Percentiles rank a stretch among this genome's conserved stretches.
Evolutionary conservation across 1,140 invertebrate species (phyloP).

Genomic region (Drosophila nasuta): DNA sequence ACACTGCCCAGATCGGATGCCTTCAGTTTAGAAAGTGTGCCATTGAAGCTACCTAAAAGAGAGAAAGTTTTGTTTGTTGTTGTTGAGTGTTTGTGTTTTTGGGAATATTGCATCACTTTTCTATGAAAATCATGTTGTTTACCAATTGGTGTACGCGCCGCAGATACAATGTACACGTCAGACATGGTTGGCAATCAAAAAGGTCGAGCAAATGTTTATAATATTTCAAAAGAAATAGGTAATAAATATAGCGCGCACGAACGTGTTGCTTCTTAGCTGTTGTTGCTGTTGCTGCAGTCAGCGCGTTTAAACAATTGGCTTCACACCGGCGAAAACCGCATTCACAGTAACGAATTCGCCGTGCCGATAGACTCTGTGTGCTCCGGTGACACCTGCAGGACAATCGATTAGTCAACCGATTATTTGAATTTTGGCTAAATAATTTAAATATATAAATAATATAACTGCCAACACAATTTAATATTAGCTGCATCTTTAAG

Average conservation of each 20-base stretch:
- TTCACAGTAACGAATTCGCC: slow-evolving; percentile 31
- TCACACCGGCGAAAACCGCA: slow-evolving; percentile 3
- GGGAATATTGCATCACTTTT: slow-evolving; percentile 25
- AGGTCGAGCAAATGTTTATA: slow-evolving; percentile 27
- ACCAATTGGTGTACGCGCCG: slow-evolving; percentile 85
- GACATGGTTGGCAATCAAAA: slow-evolving; percentile 42
- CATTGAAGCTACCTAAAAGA: slow-evolving; percentile 88
- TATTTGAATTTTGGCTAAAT: not conserved
- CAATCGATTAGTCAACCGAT: not conserved
- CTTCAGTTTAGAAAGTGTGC: slow-evolving; percentile 88
- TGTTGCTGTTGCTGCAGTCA: not conserved
- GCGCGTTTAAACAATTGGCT: slow-evolving; percentile 40
- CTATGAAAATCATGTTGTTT: slow-evolving; percentile 25
- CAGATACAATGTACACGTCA: slow-evolving; percentile 85
- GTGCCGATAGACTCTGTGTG: slow-evolving; percentile 6
- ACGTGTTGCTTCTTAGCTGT: slow-evolving; percentile 1
- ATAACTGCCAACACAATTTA: not conserved
- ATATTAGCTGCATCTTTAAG: not conserved
- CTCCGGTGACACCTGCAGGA: not conserved
- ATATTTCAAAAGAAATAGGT: slow-evolving; percentile 27
- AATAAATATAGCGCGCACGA: slow-evolving; percentile 10
- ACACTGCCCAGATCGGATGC: slow-evolving; percentile 91
- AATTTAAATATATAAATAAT: not conserved
- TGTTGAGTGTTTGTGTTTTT: slow-evolving; percentile 1
- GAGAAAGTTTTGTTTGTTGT: slow-evolving; percentile 74